Evolutionary conservation across 2,113 vertebrate genomes (phyloP), one percentile per base, ranked within the genome.

Genomic region (Pluvianellus socialis): DNA sequence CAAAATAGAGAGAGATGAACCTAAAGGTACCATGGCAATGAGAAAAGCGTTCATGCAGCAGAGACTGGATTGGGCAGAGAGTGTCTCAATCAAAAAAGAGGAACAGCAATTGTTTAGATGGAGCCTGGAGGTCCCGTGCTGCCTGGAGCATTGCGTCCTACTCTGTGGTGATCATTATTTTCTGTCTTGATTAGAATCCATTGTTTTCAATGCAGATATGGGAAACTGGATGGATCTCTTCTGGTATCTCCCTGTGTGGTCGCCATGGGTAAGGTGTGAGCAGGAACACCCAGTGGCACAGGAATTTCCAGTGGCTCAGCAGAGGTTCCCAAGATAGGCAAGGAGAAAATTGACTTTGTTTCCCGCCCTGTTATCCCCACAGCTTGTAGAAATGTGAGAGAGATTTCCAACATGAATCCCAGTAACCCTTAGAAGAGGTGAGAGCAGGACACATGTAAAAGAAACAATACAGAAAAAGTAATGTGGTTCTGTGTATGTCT

Each of bases 251-350:
- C 33, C 7, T 33, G 27, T 67, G 70, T 49, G 52, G 52, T 70
- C 42, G 55, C 40, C 21, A 6, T 12, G 20, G 35, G 23, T 44
- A 65, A 53, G 6, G 44, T 38, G 27, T 62, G 72, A 65, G 66
- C n/a, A n/a, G n/a, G n/a, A n/a, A n/a, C n/a, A n/a, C 38, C 9
- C 35, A 47, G 47, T 0, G 0, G 17, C 28, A 52, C 40, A 71
- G 70, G 27, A 61, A 71, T 61, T 42, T 92, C 53, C 13, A 33
- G 10, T 19, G 9, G 27, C 42, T 90, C 56, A 86, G 47, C 71
- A 55, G 61, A 85, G 8, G 49, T 92, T 82, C 52, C 35, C 30
- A 22, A 44, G 59, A 33, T 10, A 80, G 18, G 23, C 24, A 80
- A 53, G 68, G 65, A 58, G 23, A 47, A 73, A 86, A 84, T 14